phyloP scores from a whole-genome alignment of 2,797 vertebrate genomes.

The Eulemur albifrons region DNA sequence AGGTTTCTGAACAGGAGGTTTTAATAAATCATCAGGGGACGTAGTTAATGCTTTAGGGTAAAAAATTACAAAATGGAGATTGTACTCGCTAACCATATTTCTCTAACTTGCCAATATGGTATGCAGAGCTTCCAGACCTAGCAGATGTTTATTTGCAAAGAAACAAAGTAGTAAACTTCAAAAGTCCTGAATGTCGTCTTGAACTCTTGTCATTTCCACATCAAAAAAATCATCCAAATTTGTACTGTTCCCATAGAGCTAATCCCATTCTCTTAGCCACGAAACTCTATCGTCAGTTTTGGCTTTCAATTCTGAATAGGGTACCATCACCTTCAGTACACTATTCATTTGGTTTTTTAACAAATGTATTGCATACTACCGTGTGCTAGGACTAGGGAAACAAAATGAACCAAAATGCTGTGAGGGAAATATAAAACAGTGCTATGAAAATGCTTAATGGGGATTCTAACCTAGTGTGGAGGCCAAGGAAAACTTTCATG shows the following conservation, averaged over 20 bases:
- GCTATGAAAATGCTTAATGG: neutral
- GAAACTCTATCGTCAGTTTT: neutral
- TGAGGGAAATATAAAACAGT: neutral
- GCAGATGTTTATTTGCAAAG: neutral
- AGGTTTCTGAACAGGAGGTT: neutral
- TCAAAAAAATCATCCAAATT: neutral
- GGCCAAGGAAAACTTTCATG: neutral
- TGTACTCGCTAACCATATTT: neutral
- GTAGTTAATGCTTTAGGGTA: neutral
- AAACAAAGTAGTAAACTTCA: constrained; percentile 47
- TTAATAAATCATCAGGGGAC: neutral
- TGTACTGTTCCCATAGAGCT: neutral
- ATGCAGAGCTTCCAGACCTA: neutral
- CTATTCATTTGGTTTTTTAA: neutral
- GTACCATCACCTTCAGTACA: neutral
- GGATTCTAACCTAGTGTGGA: neutral
- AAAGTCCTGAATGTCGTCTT: neutral
- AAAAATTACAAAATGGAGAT: neutral
- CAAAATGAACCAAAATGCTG: neutral
- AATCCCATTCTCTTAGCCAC: neutral
- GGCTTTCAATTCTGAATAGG: neutral
- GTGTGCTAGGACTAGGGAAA: neutral
- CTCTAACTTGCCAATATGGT: neutral
- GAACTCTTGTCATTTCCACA: neutral
- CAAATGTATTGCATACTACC: neutral